phyloP scores from a whole-genome alignment of 2,888 invertebrate species.

The Leptinotarsa rubiginosa region DNA sequence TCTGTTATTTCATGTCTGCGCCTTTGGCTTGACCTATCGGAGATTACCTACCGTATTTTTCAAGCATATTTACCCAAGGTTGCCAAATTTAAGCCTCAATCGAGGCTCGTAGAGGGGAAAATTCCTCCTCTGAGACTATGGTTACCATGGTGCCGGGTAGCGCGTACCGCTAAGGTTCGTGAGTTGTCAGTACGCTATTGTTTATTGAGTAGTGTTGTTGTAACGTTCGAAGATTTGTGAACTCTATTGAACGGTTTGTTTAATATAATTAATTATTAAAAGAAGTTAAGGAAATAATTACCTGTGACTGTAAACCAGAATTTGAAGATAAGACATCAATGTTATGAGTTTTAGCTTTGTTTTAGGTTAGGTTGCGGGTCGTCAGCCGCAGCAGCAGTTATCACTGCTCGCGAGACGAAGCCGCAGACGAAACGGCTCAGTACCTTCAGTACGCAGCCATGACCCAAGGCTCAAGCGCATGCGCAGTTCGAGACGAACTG shows the following conservation, averaged over 20 bases:
- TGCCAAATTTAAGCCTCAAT: too few relatives aligned
- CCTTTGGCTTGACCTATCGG: too few relatives aligned
- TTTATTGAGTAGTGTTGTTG: not conserved
- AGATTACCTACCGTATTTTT: too few relatives aligned
- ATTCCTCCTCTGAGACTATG: too few relatives aligned
- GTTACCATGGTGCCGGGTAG: slow-evolving; percentile 3
- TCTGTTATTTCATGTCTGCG: too few relatives aligned
- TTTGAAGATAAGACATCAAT: not conserved
- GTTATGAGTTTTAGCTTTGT: not conserved
- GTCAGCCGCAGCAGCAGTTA: not conserved
- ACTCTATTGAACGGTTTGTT: not conserved
- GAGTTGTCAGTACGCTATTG: not conserved
- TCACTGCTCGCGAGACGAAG: not conserved
- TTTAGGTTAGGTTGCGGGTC: not conserved
- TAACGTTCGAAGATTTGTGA: not conserved
- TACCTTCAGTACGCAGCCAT: not conserved
- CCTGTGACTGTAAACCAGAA: not conserved
- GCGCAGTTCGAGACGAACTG: not conserved
- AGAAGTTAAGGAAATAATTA: not conserved
- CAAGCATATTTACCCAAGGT: too few relatives aligned
- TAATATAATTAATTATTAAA: not conserved
- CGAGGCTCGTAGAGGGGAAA: too few relatives aligned
- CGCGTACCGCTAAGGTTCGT: not conserved
- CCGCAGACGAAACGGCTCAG: not conserved
- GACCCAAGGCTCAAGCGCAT: not conserved